A percentile compares a stretch with the other conserved stretches of the same genome.
Conservation (phyloP, 2,888 invertebrate species). For the Dendrolimus houi region DNA sequence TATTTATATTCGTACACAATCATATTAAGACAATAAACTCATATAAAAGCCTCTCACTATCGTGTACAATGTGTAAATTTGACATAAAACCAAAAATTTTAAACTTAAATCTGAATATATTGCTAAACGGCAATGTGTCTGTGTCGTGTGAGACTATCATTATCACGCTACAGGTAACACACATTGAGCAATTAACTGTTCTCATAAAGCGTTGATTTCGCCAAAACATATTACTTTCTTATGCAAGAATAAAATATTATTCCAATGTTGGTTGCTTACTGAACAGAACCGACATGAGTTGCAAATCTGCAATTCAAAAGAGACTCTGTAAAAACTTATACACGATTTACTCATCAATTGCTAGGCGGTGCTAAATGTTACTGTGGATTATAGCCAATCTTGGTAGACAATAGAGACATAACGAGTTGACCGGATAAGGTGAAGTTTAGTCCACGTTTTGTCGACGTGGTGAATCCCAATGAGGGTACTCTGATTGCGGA, state of each 20-base stretch:
- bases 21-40: too few species aligned
- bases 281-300: not conserved
- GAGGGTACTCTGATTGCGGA: constrained; percentile 27
- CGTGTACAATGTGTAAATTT: too few species aligned
- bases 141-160: constrained; percentile 40
- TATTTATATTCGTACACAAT: too few species aligned
- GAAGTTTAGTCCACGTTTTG: constrained; percentile 47
- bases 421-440: constrained; percentile 60
- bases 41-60: too few species aligned
- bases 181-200: constrained; percentile 46
- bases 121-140: constrained; percentile 1
- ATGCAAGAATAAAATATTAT: constrained; percentile 19
- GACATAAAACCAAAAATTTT: too few species aligned
- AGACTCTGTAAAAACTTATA: not conserved
- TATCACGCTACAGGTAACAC: constrained; percentile 30
- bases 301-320: not conserved
- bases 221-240: constrained; percentile 22
- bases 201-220: constrained; percentile 41
- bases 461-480: constrained; percentile 60
- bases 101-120: not conserved
- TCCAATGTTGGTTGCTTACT: not conserved
- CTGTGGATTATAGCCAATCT: constrained; percentile 44
- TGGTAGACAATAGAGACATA: constrained; percentile 68
- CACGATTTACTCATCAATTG: not conserved
- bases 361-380: not conserved